Evolutionary conservation across 2,888 invertebrate genomes (phyloP), one percentile per base, ranked within the genome.

Genomic region (Saturnia japonica): DNA sequence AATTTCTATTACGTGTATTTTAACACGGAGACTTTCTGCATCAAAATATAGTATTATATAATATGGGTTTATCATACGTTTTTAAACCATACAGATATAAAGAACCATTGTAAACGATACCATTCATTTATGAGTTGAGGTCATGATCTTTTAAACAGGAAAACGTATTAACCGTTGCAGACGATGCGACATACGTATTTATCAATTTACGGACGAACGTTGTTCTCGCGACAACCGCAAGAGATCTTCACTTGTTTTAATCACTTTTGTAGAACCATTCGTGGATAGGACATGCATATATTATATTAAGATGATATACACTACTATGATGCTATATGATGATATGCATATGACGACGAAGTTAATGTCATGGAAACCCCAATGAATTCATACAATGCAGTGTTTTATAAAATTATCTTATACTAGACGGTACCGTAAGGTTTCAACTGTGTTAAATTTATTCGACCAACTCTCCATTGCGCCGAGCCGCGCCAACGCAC

Each of bases 141-240:
- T 60, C 57, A 60, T 60, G 57, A 60, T 60, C 57, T 60, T 28
- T 54, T 60, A 60, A 60, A 60, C 57, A 60, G 57, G 57, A 60
- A 60, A 60, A 25, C 28, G 28, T 28, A 60, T 14, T 60, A 60
- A 60, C 12, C 57, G 57, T 14, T 25, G 25, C 57, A 25, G 57
- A 60, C 57, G 57, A 60, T 60, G 57, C 57, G 57, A 60, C 57
- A 60, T 28, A 60, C 28, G 57, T 60, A 28, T 28, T 60, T 60
- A 28, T 14, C 28, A 60, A 60, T 25, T 60, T 60, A 60, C 57
- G 14, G 57, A 28, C 28, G 14, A 60, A 60, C 14, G 25, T 25
- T 60, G 25, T 60, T 60, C 25, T 12, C 57, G 57, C 14, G 14
- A 60, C 25, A 60, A 1, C 25, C 57, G 2, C 11, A 1, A 47